Percentiles rank a stretch among this genome's conserved stretches.
Evolutionary conservation across 2,888 invertebrate species (phyloP).

Genomic region (Agriotes lineatus): DNA sequence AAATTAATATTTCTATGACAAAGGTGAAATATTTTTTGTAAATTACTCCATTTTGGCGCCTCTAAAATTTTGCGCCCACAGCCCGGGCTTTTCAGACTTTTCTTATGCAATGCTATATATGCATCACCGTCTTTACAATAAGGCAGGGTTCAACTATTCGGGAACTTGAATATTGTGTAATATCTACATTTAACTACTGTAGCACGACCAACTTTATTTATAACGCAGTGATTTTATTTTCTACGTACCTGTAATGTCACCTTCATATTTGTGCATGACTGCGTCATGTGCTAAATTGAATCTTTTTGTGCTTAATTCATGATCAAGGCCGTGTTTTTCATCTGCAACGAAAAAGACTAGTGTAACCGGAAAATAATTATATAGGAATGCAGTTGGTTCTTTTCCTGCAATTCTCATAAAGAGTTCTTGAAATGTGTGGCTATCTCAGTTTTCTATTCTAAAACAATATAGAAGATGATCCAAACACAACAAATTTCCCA

Average conservation of each 20-base stretch:
- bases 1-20: no score
- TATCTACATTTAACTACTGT: not conserved
- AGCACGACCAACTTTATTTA: not conserved
- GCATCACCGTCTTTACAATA: not conserved
- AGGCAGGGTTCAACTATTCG: not conserved
- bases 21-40: no score
- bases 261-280: conserved; percentile 11
- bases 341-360: not conserved
- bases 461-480: not conserved
- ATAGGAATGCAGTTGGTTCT: not conserved
- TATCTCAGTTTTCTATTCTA: not conserved
- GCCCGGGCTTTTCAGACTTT: no score
- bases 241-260: conserved; percentile 15
- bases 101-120: no score
- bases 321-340: conserved; percentile 7
- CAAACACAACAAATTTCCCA: not conserved
- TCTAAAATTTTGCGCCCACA: no score
- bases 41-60: no score
- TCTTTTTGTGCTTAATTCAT: conserved; percentile 7
- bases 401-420: not conserved
- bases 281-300: not conserved
- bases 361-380: not conserved
- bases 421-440: no score
- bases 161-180: conserved; percentile 3
- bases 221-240: not conserved